Evolutionary conservation across 2,797 vertebrate species (phyloP), one percentile per base, ranked within the genome.

Genomic region (Thunnus albacares): DNA sequence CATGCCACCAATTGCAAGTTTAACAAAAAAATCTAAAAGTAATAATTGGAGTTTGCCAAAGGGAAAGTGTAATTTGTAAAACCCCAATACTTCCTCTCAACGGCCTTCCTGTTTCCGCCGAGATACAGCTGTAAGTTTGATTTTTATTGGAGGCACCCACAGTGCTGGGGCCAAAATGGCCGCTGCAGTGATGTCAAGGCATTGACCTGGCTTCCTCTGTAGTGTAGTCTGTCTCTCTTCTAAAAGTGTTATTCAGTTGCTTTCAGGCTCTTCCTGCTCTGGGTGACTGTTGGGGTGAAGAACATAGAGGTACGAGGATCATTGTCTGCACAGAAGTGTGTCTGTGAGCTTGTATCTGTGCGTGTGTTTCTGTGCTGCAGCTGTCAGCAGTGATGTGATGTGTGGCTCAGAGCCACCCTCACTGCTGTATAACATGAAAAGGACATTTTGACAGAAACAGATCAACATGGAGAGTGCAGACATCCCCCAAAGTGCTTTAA

Each of bases 161-260:
- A 38, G 59, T 30, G 53, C 56, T 73, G 74, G 75, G 63, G 49
- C 89, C 90, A 93, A 94, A 90, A 94, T 94, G 93, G 91, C 82
- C 28, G 63, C 84, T 79, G 6, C 41, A 26, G 4, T 67, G 72
- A 77, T 66, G 69, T 71, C 49, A 80, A 59, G 52, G 61, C 65
- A n/a, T 56, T 71, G 75, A 73, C 67, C 79, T 49, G 53, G 65
- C 74, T 75, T 81, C 81, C 69, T 85, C 67, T 67, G 77, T 67
- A 3, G 59, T 30, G 26, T 13, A 17, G 58, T 41, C 38, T 35
- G 5, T 52, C 73, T 6, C 10, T 33, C 57, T 71, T 75, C 66
- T 41, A 0, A 38, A 61, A 66, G 28, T 52, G 77, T 56, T 2
- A 17, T 69, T 79, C 72, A 82, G 79, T 81, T 83, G 52, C 47